A percentile compares a stretch with the other conserved stretches of the same genome.
Conservation (phyloP, 23 tunicate species). For the Phallusia fumigata region DNA sequence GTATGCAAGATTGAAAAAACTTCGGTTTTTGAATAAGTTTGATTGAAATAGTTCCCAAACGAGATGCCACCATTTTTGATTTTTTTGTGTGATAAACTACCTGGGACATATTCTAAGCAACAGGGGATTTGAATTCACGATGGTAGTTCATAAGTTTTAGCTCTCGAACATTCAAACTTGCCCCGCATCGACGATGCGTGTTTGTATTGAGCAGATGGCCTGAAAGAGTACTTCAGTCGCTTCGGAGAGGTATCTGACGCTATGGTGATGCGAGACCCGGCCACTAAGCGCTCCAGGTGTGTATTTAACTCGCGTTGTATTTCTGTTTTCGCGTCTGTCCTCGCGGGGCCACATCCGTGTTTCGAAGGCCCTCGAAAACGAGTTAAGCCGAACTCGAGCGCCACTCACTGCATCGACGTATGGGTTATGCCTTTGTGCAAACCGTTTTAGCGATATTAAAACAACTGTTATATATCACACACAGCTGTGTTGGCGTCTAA, state of each 20-base stretch:
- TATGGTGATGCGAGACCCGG: conserved; percentile 91
- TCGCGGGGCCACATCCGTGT: background rate
- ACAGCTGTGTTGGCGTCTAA: no score
- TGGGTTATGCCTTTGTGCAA: no score
- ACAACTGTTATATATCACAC: no score
- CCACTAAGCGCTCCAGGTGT: conserved; percentile 77
- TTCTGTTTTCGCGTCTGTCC: background rate
- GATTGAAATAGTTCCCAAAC: conserved; percentile 4
- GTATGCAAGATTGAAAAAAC: no score
- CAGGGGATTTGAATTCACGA: no score
- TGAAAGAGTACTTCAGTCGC: conserved; percentile 90
- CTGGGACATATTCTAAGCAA: no score
- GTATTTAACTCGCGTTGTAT: conserved; percentile 9
- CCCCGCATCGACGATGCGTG: background rate
- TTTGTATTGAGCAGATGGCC: conserved; percentile 65
- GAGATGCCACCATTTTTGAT: no score
- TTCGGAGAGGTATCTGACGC: conserved; percentile 91
- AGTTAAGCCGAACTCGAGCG: background rate
- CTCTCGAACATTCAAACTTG: no score
- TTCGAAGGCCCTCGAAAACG: background rate
- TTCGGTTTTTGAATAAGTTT: background rate
- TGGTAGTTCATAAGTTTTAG: no score
- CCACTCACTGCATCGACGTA: no score
- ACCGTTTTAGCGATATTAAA: no score
- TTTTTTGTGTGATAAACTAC: no score